phyloP scores from a whole-genome alignment of 2,113 vertebrate species.

The Oreotrochilus melanogaster region DNA sequence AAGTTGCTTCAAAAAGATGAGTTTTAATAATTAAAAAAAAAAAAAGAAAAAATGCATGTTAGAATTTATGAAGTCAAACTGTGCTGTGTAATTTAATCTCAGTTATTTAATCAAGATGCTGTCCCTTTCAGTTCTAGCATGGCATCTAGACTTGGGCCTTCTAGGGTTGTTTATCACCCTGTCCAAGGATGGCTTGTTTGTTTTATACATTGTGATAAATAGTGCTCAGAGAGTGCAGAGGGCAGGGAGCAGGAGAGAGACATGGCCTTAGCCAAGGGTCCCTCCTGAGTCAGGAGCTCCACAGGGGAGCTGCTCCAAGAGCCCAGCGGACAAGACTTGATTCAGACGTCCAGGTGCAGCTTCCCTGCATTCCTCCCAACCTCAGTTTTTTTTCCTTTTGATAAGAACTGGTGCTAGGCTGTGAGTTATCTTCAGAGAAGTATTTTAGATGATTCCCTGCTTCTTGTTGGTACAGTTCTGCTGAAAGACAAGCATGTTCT shows the following conservation, averaged over 20 bases:
- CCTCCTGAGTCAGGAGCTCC: not conserved
- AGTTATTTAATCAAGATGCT: not conserved
- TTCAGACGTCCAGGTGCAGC: not conserved
- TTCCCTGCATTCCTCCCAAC: not conserved
- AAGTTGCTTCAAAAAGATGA: not conserved
- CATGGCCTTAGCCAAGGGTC: not conserved
- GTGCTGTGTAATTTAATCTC: not conserved
- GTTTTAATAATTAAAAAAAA: not conserved
- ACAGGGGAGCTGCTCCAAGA: not conserved
- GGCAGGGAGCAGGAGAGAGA: not conserved
- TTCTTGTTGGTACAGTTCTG: not conserved
- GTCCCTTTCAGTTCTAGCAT: not conserved
- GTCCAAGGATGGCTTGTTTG: not conserved
- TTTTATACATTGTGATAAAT: not conserved
- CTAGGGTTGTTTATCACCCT: not conserved
- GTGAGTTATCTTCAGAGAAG: not conserved
- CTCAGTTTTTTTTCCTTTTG: not conserved
- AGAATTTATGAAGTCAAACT: not conserved
- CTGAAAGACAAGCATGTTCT: not conserved
- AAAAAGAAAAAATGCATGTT: not conserved
- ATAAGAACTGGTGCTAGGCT: not conserved
- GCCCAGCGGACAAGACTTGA: fast-evolving
- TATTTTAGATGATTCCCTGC: not conserved
- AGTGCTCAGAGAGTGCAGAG: not conserved
- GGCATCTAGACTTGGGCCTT: not conserved